Conservation (phyloP, 2,113 vertebrate species). For the Ciconia stormi region DNA sequence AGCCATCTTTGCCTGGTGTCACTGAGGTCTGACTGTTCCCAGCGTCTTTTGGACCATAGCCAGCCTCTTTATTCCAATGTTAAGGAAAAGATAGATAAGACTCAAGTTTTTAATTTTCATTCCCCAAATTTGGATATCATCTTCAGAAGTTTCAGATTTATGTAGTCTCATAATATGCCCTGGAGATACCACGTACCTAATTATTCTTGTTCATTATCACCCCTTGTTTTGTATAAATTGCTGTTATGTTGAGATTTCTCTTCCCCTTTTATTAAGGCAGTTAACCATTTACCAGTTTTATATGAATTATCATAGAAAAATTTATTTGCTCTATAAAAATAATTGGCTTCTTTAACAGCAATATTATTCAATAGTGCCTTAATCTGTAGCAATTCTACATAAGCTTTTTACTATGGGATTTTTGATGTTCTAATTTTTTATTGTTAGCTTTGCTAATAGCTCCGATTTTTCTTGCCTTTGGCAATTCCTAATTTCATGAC, state of each 20-base stretch:
- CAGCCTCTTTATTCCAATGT: neutral
- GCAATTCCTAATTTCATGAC: slow-evolving; percentile 64
- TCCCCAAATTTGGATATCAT: slow-evolving; percentile 29
- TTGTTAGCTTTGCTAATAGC: slow-evolving; percentile 70
- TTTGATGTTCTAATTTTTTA: slow-evolving; percentile 74
- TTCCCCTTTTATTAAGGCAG: slow-evolving; percentile 71
- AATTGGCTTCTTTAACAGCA: slow-evolving; percentile 76
- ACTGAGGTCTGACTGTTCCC: slow-evolving; percentile 24
- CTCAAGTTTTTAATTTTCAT: slow-evolving; percentile 34
- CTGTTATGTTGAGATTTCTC: slow-evolving; percentile 65
- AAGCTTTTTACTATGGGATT: slow-evolving; percentile 69
- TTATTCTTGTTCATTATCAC: slow-evolving; percentile 61
- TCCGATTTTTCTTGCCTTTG: slow-evolving; percentile 70
- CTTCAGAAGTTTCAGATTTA: slow-evolving; percentile 56
- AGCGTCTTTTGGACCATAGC: neutral
- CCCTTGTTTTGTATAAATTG: slow-evolving; percentile 76
- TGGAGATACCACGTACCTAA: slow-evolving; percentile 41
- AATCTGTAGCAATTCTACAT: slow-evolving; percentile 68
- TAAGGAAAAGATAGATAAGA: neutral
- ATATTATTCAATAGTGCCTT: slow-evolving; percentile 75
- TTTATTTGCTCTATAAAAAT: slow-evolving; percentile 79
- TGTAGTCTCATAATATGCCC: slow-evolving; percentile 30
- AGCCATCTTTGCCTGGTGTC: neutral
- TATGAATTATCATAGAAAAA: slow-evolving; percentile 78
- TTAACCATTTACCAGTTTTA: slow-evolving; percentile 76